Conservation (phyloP, 2,888 invertebrate genomes). For the Callinectes sapidus region DNA sequence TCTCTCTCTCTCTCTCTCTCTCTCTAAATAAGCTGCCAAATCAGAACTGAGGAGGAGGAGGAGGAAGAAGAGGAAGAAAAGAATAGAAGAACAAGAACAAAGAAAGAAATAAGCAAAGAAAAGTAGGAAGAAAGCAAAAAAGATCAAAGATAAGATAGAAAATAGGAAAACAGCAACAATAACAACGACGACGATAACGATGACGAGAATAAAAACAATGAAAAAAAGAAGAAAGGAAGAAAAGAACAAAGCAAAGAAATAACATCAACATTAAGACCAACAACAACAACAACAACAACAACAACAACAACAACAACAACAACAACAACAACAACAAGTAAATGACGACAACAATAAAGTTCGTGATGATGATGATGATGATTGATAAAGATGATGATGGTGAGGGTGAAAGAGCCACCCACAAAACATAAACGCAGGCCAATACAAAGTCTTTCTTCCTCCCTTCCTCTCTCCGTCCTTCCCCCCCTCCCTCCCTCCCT, state of each 20-base stretch:
- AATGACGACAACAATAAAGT: background rate
- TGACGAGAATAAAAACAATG: background rate
- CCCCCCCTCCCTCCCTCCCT: background rate
- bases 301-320: too few relatives aligned
- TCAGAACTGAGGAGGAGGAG: background rate
- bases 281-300: too few relatives aligned
- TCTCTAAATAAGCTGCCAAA: too few relatives aligned
- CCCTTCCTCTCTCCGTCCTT: background rate
- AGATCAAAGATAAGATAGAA: background rate
- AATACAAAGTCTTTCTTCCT: background rate
- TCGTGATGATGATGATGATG: background rate
- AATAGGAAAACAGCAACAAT: background rate
- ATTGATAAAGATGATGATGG: background rate
- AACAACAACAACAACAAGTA: too few relatives aligned
- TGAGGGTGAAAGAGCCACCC: background rate
- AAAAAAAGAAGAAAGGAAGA: too few relatives aligned
- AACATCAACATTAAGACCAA: too few relatives aligned
- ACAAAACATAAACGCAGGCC: background rate
- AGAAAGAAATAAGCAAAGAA: background rate
- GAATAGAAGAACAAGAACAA: background rate
- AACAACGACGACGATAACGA: background rate
- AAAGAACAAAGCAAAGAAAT: too few relatives aligned
- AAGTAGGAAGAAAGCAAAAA: too few relatives aligned
- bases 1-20: slow-evolving; percentile 10
- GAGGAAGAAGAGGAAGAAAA: background rate